phyloP scores from a whole-genome alignment of 1,140 invertebrate genomes.

The Drosophila teissieri region DNA sequence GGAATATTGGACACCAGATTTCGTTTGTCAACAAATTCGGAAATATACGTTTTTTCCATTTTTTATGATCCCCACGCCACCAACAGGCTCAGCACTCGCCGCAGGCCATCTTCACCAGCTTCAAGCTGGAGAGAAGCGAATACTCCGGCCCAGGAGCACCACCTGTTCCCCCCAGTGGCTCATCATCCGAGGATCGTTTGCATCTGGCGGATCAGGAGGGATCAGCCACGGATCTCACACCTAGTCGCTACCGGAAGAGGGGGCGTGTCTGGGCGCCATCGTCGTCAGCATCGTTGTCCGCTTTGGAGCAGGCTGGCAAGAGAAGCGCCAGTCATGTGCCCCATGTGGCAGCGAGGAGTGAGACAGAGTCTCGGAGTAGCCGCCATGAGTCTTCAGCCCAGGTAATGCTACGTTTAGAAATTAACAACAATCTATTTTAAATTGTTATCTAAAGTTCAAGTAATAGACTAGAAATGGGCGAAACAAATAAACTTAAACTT shows the following conservation, averaged over 20 bases:
- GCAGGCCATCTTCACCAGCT: constrained; percentile 96
- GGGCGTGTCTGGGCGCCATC: constrained; percentile 38
- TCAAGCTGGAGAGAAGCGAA: constrained; percentile 92
- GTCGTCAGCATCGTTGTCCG: neutral
- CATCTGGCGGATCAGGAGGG: constrained; percentile 2
- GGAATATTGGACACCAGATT: constrained; percentile 8
- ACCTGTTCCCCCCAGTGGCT: neutral
- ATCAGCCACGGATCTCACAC: constrained; percentile 54
- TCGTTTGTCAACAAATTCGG: constrained; percentile 1
- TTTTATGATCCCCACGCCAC: constrained; percentile 23
- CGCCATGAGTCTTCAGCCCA: constrained; percentile 9
- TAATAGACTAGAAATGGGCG: too few species aligned
- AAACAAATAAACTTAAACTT: neutral
- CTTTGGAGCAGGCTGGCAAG: neutral
- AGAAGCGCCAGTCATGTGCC: neutral
- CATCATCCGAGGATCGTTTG: constrained; percentile 17
- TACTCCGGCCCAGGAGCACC: neutral
- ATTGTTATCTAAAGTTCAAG: too few species aligned
- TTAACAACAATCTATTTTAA: too few species aligned
- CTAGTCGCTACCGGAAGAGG: constrained; percentile 50
- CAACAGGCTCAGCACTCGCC: constrained; percentile 88
- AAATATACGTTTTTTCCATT: constrained; percentile 25
- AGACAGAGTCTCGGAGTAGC: constrained; percentile 5
- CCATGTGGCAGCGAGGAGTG: neutral
- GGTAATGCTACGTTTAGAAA: neutral